Percentiles rank a stretch among this genome's conserved stretches.
phyloP scores from a whole-genome alignment of 2,113 vertebrate species.

The Tachuris rubrigastra region DNA sequence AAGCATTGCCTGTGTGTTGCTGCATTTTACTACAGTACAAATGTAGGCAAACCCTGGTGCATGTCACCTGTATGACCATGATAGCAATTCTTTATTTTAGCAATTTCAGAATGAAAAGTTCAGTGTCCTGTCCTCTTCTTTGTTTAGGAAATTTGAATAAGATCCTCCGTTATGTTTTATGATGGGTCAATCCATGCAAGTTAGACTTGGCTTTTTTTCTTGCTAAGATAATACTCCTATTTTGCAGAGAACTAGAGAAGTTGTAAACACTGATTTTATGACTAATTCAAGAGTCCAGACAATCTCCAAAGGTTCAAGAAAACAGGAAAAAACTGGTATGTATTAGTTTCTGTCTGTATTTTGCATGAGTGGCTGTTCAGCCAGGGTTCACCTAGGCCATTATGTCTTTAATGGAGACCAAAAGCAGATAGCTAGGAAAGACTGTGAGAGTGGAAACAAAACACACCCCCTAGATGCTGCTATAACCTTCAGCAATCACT shows the following conservation, averaged over 20 bases:
- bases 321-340: constrained; percentile 65
- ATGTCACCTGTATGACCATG: rapidly evolving
- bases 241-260: constrained; percentile 75
- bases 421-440: neutral
- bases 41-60: neutral
- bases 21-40: neutral
- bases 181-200: neutral
- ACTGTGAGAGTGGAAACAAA: neutral
- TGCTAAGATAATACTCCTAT: neutral
- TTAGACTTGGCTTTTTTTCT: neutral
- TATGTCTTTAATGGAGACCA: neutral
- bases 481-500: neutral
- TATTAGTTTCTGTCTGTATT: neutral
- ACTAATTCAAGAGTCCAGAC: constrained; percentile 68
- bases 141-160: neutral
- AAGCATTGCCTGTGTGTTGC: neutral
- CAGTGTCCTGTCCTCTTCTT: neutral
- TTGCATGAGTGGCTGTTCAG: neutral
- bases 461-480: neutral
- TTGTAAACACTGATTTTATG: constrained; percentile 36
- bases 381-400: neutral
- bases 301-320: constrained; percentile 64
- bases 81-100: neutral
- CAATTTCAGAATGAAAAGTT: neutral
- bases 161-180: neutral